Evolutionary conservation across 2,888 invertebrate species (phyloP).

Genomic region (Xestia xanthographa): DNA sequence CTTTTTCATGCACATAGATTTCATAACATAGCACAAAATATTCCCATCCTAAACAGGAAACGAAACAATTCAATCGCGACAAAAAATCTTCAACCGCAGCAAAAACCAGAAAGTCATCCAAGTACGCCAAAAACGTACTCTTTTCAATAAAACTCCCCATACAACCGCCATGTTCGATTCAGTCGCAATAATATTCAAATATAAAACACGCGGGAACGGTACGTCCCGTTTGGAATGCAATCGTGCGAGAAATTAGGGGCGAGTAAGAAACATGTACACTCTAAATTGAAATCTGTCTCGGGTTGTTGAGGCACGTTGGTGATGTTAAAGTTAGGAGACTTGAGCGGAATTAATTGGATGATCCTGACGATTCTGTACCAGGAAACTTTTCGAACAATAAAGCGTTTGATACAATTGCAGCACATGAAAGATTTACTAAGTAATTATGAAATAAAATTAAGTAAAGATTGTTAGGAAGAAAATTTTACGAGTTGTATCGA

Average conservation of each 20-base stretch:
- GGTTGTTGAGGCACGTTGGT: constrained; percentile 67
- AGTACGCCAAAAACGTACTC: constrained; percentile 11
- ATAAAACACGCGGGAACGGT: constrained; percentile 65
- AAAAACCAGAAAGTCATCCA: constrained; percentile 10
- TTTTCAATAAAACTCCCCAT: constrained; percentile 30
- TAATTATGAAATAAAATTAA: neutral
- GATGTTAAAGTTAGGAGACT: constrained; percentile 48
- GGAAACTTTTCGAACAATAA: neutral
- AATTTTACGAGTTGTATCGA: no score
- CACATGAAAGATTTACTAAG: no score
- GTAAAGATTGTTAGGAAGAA: no score
- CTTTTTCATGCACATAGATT: neutral
- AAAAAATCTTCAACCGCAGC: neutral
- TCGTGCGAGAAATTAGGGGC: constrained; percentile 80
- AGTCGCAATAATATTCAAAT: constrained; percentile 67
- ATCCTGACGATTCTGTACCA: neutral
- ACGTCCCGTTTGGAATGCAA: constrained; percentile 75
- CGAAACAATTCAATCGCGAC: constrained; percentile 2
- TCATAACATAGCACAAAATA: neutral
- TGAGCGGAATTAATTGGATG: constrained; percentile 39
- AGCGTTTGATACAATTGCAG: neutral
- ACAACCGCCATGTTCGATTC: constrained; percentile 55
- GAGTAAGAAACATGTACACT: constrained; percentile 78
- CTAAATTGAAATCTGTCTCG: constrained; percentile 81
- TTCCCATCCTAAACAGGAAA: neutral